Percentiles rank a stretch among this genome's conserved stretches.
Conservation (phyloP, 2,113 vertebrate genomes). For the Pelecanoides urinatrix region DNA sequence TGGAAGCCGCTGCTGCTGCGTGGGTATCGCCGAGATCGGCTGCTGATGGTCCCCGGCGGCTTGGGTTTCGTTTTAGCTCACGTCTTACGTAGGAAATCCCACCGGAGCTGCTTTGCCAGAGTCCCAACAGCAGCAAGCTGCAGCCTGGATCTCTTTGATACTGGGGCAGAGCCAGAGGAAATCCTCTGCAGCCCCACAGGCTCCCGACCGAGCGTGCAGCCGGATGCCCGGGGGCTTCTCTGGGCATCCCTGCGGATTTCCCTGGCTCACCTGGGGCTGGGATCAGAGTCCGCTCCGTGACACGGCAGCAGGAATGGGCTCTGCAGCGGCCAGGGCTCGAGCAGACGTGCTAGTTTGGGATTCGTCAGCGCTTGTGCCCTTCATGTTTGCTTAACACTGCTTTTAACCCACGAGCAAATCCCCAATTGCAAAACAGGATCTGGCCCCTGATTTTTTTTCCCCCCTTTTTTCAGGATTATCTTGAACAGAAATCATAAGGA, state of each 20-base stretch:
- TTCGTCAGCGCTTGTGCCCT: rapidly evolving
- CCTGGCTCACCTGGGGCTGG: neutral
- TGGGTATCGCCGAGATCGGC: neutral
- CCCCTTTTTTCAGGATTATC: neutral
- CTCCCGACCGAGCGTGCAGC: rapidly evolving
- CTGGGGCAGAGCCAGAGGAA: neutral
- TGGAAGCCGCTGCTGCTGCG: too few species aligned
- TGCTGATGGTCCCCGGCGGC: rapidly evolving
- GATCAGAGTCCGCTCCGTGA: neutral
- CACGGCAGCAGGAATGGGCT: neutral
- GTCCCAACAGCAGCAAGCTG: neutral
- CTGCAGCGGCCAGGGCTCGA: neutral
- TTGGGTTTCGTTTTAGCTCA: rapidly evolving
- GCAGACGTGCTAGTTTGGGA: neutral
- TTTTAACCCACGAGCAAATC: neutral
- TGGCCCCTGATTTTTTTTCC: rapidly evolving
- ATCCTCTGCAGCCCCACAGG: neutral
- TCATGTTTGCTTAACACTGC: neutral
- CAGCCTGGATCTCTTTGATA: neutral
- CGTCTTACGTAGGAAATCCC: neutral
- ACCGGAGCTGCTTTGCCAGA: neutral
- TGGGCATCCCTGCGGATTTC: neutral
- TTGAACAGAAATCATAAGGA: neutral
- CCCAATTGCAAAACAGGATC: neutral
- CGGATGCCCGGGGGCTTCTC: neutral